Base-by-base conservation (phyloP, 2,797 vertebrate species). In the Poeciliopsis paucimaculata region DNA sequence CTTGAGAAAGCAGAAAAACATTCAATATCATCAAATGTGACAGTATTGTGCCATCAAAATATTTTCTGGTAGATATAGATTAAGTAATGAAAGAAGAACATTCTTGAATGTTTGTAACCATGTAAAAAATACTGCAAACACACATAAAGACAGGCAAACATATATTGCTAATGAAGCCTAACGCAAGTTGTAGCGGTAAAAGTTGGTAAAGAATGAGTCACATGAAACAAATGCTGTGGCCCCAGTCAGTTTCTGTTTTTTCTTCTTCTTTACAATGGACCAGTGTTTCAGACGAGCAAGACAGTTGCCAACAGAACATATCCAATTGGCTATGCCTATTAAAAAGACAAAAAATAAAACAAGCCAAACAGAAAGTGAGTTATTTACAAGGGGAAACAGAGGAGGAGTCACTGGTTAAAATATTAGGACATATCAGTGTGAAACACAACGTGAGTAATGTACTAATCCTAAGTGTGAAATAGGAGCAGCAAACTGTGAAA, bases 301-400 rank as follows among this genome's bases (percentile, higher is more conserved):
- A 86, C 83, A 89, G 85, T 92, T 95, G 94, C 94, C 95, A 95
- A 83, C 87, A 91, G 91, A 93, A 93, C 94, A 94, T 95, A 94
- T 95, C 91, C 93, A 92, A 95, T 96, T 92, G 82, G 94, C 88
- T 89, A 93, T 72, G 81, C 89, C 86, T 78, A 92, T 90, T 94
- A 90, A 95, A 93, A 72, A 81, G 76, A 84, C 71, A 64, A 36
- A 62, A 84, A 86, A 90, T 94, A 89, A 95, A 95, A 93, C 91
- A 95, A 93, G 93, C 94, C 85, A 90, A 82, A 84, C 88, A 88
- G 84, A 95, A 91, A 95, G 90, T n/a, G 82, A 93, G 91, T 94
- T 93, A 93, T 88, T 92, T 18, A 4, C 72, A 62, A 41, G 76
- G n/a, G 73, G 74, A 66, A 80, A 73, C 47, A 62, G 81, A 4